phyloP scores from a whole-genome alignment of 2,113 vertebrate genomes.

The Bettongia penicillata region DNA sequence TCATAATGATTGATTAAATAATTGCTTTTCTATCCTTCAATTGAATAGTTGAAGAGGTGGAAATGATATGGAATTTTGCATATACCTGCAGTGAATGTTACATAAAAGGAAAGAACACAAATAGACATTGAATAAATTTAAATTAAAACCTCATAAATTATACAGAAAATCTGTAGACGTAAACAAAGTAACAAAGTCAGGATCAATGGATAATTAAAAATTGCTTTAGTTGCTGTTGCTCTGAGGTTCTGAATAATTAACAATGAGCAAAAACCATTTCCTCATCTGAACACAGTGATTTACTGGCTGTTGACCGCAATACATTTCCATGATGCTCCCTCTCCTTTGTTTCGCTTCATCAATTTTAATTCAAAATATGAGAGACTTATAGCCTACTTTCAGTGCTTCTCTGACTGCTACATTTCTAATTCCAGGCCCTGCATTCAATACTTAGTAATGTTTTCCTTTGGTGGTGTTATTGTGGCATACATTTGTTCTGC shows the following conservation, averaged over 20 bases:
- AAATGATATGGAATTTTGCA: neutral
- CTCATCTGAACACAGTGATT: neutral
- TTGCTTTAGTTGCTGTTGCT: neutral
- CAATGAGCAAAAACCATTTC: neutral
- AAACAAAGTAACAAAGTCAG: neutral
- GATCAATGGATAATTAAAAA: neutral
- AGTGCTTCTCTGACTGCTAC: neutral
- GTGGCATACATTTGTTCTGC: neutral
- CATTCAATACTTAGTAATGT: neutral
- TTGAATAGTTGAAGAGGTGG: neutral
- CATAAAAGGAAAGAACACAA: neutral
- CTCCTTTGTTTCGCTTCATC: neutral
- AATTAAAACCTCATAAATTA: neutral
- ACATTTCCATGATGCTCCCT: neutral
- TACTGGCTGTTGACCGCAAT: neutral
- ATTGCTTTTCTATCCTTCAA: neutral
- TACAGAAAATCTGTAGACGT: neutral
- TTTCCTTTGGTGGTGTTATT: neutral
- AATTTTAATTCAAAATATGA: neutral
- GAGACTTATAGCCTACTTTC: neutral
- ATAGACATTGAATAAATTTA: neutral
- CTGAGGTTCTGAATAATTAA: neutral
- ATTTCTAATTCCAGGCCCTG: neutral
- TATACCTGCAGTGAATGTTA: neutral
- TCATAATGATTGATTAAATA: neutral